A percentile compares a stretch with the other conserved stretches of the same genome.
phyloP scores from a whole-genome alignment of 2,888 invertebrate species.

The Parthenolecanium corni region DNA sequence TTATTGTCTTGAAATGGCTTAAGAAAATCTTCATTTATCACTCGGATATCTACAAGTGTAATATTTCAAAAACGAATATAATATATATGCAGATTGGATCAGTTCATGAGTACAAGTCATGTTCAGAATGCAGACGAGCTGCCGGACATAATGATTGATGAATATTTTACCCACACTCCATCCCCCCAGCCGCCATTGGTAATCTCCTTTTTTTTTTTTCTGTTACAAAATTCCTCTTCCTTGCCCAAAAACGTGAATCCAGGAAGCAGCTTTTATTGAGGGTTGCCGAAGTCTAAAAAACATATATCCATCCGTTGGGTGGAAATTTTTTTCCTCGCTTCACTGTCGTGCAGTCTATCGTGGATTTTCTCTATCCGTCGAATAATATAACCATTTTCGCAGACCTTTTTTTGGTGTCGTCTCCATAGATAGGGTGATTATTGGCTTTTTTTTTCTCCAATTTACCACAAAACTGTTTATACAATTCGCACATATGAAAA shows the following conservation, averaged over 20 bases:
- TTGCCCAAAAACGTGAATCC: neutral
- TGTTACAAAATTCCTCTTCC: neutral
- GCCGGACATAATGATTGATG: constrained; percentile 26
- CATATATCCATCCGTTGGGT: neutral
- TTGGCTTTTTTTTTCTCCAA: constrained; percentile 22
- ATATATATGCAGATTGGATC: constrained; percentile 29
- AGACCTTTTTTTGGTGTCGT: neutral
- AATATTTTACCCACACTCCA: no score
- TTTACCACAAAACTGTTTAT: constrained; percentile 23
- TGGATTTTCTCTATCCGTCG: constrained; percentile 2
- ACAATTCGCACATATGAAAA: neutral
- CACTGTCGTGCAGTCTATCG: neutral
- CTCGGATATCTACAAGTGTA: constrained; percentile 25
- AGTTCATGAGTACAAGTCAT: constrained; percentile 24
- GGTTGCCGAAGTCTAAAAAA: constrained; percentile 11
- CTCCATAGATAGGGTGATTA: constrained; percentile 10
- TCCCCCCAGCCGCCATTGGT: no score
- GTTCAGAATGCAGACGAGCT: constrained; percentile 21
- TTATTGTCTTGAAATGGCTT: neutral
- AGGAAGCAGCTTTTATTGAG: constrained; percentile 8
- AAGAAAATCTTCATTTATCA: constrained; percentile 28
- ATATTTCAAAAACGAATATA: constrained; percentile 21
- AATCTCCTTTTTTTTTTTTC: neutral
- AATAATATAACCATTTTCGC: constrained; percentile 25
- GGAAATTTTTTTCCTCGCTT: neutral